A percentile compares a stretch with the other conserved stretches of the same genome.
These are phyloP conservation scores for fruit fly (Drosophila melanogaster) DNA, from an alignment of 1,140 invertebrate species.

Conservation along the genomic window Release_6_plus_ISO1_MT NT_033779.5:19388001-19388500, in stretches of 20 bases:
- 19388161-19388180: constrained; percentile 12
- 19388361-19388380: no score
- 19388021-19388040: constrained; percentile 53
- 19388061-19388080: constrained; percentile 80
- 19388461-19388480: constrained; percentile 42
- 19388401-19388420: no score
- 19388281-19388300: constrained; percentile 19
- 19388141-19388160: constrained; percentile 64
- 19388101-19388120: constrained; percentile 74
- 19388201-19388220: constrained; percentile 51
- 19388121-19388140: constrained; percentile 58
- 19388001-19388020: neutral
- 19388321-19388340: neutral
- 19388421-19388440: neutral
- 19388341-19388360: neutral
- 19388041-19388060: constrained; percentile 74
- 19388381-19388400: no score
- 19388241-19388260: constrained; percentile 53
- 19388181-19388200: constrained; percentile 40
- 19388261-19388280: constrained; percentile 46
- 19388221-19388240: constrained; percentile 57
- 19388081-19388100: constrained; percentile 79
- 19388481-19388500: constrained; percentile 57
- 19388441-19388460: neutral
- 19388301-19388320: constrained; percentile 14